Percentiles rank a stretch among this genome's conserved stretches.
Conservation (phyloP, 1,140 invertebrate species). For the Eriocheir sinensis region DNA sequence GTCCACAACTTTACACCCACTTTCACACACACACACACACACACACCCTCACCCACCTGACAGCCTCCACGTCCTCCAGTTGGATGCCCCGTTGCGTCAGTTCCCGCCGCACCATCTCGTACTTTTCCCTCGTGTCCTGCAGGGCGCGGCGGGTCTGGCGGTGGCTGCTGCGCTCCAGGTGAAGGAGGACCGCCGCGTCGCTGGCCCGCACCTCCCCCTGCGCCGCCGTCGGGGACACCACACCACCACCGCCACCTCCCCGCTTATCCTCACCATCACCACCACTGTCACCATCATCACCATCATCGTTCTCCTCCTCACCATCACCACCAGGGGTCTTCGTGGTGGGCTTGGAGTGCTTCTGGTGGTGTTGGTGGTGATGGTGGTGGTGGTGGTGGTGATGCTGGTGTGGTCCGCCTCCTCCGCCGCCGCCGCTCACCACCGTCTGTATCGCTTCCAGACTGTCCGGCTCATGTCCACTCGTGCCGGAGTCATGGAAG, state of each 20-base stretch:
- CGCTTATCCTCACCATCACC: background rate
- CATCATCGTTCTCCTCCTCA: conserved; percentile 49
- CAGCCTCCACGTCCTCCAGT: conserved; percentile 10
- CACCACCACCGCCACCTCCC: no score
- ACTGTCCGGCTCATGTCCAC: conserved; percentile 79
- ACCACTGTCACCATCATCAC: background rate
- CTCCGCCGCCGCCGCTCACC: conserved; percentile 66
- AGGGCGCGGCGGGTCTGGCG: conserved; percentile 79
- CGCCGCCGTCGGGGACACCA: background rate
- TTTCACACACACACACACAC: background rate
- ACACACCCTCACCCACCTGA: background rate
- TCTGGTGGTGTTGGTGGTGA: no score
- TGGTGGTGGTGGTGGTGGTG: no score
- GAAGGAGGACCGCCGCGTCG: conserved; percentile 80
- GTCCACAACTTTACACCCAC: no score
- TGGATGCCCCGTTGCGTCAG: conserved; percentile 49
- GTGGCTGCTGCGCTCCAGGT: conserved; percentile 80
- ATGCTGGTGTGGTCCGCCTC: no score
- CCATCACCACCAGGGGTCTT: background rate
- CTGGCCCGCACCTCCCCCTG: background rate
- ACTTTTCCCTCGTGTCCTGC: conserved; percentile 80
- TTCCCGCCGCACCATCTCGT: conserved; percentile 79
- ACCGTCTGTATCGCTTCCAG: conserved; percentile 79
- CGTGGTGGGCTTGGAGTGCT: no score
- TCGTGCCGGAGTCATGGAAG: conserved; percentile 79